Percentiles rank a stretch among this genome's conserved stretches.
Evolutionary conservation across 1,140 invertebrate species (phyloP).

Genomic region (Aphelinus certus): DNA sequence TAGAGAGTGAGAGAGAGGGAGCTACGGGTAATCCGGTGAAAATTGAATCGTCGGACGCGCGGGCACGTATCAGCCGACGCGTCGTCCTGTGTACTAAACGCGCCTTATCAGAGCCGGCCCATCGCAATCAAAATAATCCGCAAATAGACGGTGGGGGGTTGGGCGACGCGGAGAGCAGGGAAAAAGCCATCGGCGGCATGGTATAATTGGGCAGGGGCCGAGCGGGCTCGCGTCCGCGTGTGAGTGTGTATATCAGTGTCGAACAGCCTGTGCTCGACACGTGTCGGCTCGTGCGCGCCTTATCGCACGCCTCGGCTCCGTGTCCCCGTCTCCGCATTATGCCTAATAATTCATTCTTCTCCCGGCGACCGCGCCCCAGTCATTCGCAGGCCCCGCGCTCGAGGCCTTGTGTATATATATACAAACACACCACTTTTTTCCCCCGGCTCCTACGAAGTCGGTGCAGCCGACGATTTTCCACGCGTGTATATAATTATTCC

Average conservation of each 20-base stretch:
- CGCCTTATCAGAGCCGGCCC: slow-evolving; percentile 25
- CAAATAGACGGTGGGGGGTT: not conserved
- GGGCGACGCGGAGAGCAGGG: no score
- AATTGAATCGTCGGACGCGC: slow-evolving; percentile 26
- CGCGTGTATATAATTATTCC: no score
- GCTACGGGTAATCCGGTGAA: not conserved
- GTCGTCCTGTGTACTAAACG: no score
- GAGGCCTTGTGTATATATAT: not conserved
- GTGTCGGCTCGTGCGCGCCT: slow-evolving; percentile 61
- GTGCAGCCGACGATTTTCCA: no score
- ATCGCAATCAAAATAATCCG: slow-evolving; percentile 36
- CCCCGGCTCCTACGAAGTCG: no score
- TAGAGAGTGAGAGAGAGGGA: not conserved
- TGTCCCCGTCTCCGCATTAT: slow-evolving; percentile 55
- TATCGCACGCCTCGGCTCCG: slow-evolving; percentile 23
- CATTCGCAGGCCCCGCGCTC: not conserved
- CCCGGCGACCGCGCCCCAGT: slow-evolving; percentile 36
- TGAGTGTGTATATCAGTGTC: slow-evolving; percentile 58
- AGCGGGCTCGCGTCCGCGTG: not conserved
- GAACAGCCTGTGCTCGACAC: slow-evolving; percentile 59
- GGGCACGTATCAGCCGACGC: no score
- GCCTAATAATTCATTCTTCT: slow-evolving; percentile 65
- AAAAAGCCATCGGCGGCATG: no score
- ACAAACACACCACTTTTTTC: no score
- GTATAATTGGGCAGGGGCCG: not conserved